phyloP scores from a whole-genome alignment of 2,797 vertebrate species.

The Neopelma chrysocephalum region DNA sequence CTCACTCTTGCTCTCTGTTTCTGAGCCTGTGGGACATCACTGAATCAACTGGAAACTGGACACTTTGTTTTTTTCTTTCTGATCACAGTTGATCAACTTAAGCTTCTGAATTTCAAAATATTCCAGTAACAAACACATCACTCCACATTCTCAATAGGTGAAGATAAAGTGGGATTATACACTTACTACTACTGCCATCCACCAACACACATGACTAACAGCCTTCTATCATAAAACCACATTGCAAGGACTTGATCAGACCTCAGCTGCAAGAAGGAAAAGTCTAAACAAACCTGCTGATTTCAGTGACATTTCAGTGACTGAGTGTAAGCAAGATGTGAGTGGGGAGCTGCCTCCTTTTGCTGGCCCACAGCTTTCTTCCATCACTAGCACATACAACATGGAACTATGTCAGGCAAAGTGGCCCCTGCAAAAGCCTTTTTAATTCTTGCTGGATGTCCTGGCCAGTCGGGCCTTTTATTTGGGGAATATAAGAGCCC shows the following conservation, averaged over 20 bases:
- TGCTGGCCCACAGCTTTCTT: background rate
- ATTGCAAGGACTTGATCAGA: background rate
- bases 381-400: background rate
- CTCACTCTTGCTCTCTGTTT: background rate
- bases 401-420: rapidly evolving
- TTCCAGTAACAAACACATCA: background rate
- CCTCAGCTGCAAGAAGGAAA: background rate
- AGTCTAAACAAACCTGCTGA: background rate
- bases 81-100: background rate
- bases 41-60: background rate
- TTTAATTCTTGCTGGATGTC: background rate
- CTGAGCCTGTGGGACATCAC: background rate
- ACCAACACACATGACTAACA: background rate
- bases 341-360: background rate
- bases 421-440: background rate
- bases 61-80: background rate
- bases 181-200: background rate
- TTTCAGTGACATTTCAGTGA: background rate
- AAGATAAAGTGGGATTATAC: background rate
- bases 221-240: background rate
- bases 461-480: background rate
- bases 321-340: background rate
- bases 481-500: background rate
- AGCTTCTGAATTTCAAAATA: constrained; percentile 35
- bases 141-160: background rate